These are phyloP conservation scores for Chaetodon trifasciatus DNA, from an alignment of 2,797 vertebrate species.

Conservation along the genomic window DNA sequence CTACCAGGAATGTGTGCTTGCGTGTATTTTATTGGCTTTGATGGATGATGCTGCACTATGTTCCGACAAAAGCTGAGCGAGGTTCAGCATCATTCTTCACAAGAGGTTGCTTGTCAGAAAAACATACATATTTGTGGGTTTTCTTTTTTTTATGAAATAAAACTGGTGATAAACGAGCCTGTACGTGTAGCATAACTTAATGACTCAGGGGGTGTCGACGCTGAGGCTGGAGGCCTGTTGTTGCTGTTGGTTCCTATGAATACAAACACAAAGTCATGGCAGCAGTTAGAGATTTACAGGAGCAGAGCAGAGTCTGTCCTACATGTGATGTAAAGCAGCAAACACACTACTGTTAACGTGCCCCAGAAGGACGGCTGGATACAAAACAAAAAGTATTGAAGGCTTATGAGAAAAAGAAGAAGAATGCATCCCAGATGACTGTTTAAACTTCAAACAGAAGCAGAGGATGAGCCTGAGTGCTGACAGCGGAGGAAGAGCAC, in stretches of 20 bases:
- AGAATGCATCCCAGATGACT: slow-evolving; percentile 36
- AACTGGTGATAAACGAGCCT: neutral
- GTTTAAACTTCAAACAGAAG: slow-evolving; percentile 60
- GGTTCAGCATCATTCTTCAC: too few species aligned
- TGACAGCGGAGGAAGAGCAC: slow-evolving; percentile 35
- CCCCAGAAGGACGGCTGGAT: slow-evolving; percentile 8
- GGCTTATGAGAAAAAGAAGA: neutral
- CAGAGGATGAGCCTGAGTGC: slow-evolving; percentile 22
- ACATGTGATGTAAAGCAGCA: neutral
- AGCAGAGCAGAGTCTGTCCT: neutral
- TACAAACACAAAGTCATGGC: neutral
- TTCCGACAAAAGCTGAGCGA: too few species aligned
- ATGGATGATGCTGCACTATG: too few species aligned
- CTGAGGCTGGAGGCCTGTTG: neutral
- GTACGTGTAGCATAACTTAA: neutral
- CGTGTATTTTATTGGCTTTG: too few species aligned
- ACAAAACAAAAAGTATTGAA: slow-evolving; percentile 28
- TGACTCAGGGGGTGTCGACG: neutral
- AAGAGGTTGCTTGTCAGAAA: too few species aligned
- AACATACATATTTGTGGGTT: too few species aligned
- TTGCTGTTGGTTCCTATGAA: neutral
- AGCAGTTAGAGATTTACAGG: neutral
- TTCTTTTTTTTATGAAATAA: too few species aligned
- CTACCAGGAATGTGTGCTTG: neutral
- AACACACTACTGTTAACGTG: neutral